phyloP scores from a whole-genome alignment of 1,140 invertebrate genomes.

The Hypothenemus hampei region DNA sequence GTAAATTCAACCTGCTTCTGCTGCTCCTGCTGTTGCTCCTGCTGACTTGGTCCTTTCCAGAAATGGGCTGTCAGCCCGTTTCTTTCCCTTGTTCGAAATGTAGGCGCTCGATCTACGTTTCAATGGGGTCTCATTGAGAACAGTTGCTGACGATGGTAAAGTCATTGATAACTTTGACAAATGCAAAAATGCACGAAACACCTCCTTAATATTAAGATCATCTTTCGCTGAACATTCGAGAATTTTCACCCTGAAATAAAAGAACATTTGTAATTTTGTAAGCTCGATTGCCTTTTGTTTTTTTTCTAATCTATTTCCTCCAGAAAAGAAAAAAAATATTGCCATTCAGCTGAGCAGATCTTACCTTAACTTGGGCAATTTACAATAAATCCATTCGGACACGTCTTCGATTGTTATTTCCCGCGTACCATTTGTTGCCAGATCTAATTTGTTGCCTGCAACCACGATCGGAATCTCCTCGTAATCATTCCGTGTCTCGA shows the following conservation, averaged over 20 bases:
- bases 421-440: constrained; percentile 57
- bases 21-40: no score
- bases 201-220: constrained; percentile 70
- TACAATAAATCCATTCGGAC: constrained; percentile 73
- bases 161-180: constrained; percentile 65
- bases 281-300: not conserved
- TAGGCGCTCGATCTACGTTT: constrained; percentile 72
- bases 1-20: no score
- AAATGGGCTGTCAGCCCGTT: constrained; percentile 41
- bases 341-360: no score
- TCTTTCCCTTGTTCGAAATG: constrained; percentile 54
- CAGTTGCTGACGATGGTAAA: constrained; percentile 52
- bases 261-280: not conserved
- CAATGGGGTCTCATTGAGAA: constrained; percentile 54
- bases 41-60: constrained; percentile 43
- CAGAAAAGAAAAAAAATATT: no score
- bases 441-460: constrained; percentile 78
- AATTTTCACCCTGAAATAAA: constrained; percentile 58
- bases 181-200: constrained; percentile 67
- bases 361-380: constrained; percentile 66
- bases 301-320: not conserved
- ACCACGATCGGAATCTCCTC: constrained; percentile 82
- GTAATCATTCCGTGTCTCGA: constrained; percentile 71
- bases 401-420: constrained; percentile 72
- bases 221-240: constrained; percentile 80